These are phyloP conservation scores for Hipparchia sbordonii DNA, from an alignment of 2,888 invertebrate genomes.

Conservation along the genomic window DNA sequence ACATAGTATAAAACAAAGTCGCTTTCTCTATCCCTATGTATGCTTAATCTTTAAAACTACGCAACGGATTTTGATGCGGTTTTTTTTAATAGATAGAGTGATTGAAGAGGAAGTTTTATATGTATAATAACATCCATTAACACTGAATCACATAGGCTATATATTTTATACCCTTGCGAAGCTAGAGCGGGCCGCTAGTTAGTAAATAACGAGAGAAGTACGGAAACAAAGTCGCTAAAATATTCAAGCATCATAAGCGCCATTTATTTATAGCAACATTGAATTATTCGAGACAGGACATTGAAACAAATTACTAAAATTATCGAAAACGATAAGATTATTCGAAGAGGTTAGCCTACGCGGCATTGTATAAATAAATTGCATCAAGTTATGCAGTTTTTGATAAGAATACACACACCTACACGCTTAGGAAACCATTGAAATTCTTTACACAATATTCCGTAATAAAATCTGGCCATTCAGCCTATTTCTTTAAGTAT, in stretches of 20 bases:
- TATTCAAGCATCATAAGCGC: not conserved
- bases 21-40: no score
- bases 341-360: constrained; percentile 18
- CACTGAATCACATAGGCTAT: no score
- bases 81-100: no score
- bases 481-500: constrained; percentile 10
- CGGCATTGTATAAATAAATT: constrained; percentile 14
- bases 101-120: no score
- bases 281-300: constrained; percentile 14
- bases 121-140: no score
- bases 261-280: constrained; percentile 15
- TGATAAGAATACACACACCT: constrained; percentile 20
- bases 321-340: constrained; percentile 20
- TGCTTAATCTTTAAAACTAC: no score
- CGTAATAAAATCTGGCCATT: constrained; percentile 24
- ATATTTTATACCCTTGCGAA: no score
- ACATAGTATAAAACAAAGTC: no score
- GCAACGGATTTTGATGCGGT: no score
- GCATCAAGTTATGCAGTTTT: constrained; percentile 22
- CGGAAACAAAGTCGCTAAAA: not conserved
- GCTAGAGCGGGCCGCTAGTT: no score
- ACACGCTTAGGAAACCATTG: constrained; percentile 4
- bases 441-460: constrained; percentile 15
- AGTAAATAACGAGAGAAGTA: no score
- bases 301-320: constrained; percentile 19